Evolutionary conservation across 2,113 vertebrate species (phyloP).

Genomic region (Ariopsis seemanni): DNA sequence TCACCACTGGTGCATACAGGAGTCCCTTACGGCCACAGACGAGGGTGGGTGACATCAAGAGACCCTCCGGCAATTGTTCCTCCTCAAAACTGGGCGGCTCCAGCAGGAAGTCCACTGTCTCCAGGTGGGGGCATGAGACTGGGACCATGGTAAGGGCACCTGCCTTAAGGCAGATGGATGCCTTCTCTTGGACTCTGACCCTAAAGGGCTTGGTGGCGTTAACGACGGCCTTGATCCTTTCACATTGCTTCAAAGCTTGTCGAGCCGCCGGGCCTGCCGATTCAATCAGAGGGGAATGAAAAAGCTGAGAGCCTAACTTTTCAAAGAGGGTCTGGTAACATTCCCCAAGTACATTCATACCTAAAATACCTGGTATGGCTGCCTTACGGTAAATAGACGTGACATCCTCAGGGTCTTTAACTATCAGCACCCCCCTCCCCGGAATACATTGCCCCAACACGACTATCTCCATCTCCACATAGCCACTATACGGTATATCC

Average conservation of each 20-base stretch:
- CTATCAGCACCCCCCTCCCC: conserved; percentile 9
- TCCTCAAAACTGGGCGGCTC: neutral
- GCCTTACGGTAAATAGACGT: neutral
- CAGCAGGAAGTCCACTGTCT: neutral
- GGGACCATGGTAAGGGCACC: neutral
- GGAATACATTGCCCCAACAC: conserved; percentile 18
- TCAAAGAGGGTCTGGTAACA: conserved; percentile 12
- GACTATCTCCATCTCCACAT: neutral
- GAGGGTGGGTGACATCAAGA: neutral
- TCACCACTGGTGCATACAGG: neutral
- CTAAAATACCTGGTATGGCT: neutral
- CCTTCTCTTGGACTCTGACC: neutral
- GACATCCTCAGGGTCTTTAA: conserved; percentile 1
- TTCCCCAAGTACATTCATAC: conserved; percentile 25
- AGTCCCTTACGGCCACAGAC: neutral
- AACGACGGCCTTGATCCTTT: neutral
- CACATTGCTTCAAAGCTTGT: neutral
- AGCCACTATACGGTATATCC: neutral
- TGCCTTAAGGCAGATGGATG: neutral
- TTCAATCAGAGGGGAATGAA: neutral
- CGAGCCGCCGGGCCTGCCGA: neutral
- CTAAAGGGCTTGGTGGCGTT: neutral
- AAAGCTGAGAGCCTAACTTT: neutral
- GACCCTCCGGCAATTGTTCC: neutral
- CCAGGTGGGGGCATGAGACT: neutral